These are phyloP conservation scores for Metopia argyrocephala DNA, from an alignment of 2,888 invertebrate species.

Conservation along the genomic window DNA sequence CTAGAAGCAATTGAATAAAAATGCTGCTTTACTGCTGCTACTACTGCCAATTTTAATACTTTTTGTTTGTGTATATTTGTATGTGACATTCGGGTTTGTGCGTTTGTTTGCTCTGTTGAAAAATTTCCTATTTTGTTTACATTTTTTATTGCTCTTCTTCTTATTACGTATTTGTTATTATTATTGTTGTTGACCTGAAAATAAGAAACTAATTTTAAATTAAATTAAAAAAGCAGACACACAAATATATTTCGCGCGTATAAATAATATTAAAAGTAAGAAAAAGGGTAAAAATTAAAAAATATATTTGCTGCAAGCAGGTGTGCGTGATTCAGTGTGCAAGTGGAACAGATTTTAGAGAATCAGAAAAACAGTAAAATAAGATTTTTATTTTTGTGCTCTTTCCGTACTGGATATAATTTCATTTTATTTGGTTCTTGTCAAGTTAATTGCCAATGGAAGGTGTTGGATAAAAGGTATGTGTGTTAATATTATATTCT, in stretches of 20 bases:
- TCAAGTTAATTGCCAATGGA: too few species aligned
- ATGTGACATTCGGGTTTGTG: neutral
- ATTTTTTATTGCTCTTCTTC: constrained; percentile 34
- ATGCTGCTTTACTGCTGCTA: constrained; percentile 29
- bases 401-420: too few species aligned
- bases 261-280: constrained; percentile 15
- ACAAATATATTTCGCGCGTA: too few species aligned
- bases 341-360: neutral
- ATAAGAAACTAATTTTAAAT: constrained; percentile 21
- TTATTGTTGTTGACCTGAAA: constrained; percentile 41
- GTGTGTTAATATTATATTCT: too few species aligned
- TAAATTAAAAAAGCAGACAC: constrained; percentile 7
- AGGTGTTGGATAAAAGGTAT: too few species aligned
- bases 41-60: constrained; percentile 13
- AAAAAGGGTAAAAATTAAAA: neutral
- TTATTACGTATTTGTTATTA: neutral
- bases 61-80: constrained; percentile 18
- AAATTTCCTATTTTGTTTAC: constrained; percentile 53
- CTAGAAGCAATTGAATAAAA: constrained; percentile 36
- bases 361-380: neutral
- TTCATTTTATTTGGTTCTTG: too few species aligned
- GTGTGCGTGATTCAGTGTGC: neutral
- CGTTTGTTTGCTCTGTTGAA: constrained; percentile 33
- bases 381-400: neutral
- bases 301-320: neutral